Evolutionary conservation across 1,140 invertebrate genomes (phyloP), one percentile per base, ranked within the genome.

Genomic region (Cherax quadricarinatus): DNA sequence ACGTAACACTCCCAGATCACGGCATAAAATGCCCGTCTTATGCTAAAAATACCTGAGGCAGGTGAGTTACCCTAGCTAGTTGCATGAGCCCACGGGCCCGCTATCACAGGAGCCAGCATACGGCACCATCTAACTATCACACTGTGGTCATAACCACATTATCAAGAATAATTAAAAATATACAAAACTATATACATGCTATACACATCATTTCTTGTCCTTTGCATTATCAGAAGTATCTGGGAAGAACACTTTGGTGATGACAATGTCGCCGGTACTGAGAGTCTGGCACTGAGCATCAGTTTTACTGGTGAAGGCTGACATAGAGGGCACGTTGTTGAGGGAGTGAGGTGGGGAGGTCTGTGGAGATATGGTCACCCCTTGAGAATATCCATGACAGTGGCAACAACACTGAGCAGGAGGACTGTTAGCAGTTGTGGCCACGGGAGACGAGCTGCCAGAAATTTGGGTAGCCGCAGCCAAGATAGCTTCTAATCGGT

Each of bases 201-300:
- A 53, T 81, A 91, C 79, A 73, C 70, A 79, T 91, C 85, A 91
- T 73, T 91, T 91, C 62, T 91, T 91, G 53, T 93, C 93, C 84
- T 93, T 93, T 62, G 81, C 87, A 87, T 92, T 87, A 81, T 93
- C 92, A 81, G 81, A 84, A 89, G 88, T 92, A 83, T 93, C 93
- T 78, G 91, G 91, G 89, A 93, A 93, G 84, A 92, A 98, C 94
- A 98, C 97, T 95, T 97, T 98, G 80, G 98, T 98, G 93, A 98
- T 98, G 49, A 98, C 98, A 94, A 98, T 98, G 95, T 98, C 98
- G 84, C 98, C 98, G n/a, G 98, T 98, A 94, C 98, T 98, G 21
- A 98, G 95, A 3, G 98, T 98, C 95, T 98, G 98, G 88, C 97
- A 97, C 49, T 96, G 96, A 49, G 96, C 95, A 88, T 93, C 93